Evolutionary conservation across 2,888 invertebrate species (phyloP).

Genomic region (Corbicula japonica): DNA sequence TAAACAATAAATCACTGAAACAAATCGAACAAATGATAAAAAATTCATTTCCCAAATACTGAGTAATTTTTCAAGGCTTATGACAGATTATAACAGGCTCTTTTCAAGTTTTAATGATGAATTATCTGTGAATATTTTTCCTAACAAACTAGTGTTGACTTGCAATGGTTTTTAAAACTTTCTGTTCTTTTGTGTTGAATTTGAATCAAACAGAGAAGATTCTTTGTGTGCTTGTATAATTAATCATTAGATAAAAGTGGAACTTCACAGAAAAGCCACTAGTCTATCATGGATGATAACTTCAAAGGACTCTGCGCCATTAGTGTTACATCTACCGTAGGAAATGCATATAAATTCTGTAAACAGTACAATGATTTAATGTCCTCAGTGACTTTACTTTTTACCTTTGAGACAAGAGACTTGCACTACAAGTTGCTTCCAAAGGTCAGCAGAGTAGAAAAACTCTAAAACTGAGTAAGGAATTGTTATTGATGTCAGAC

Average conservation of each 20-base stretch:
- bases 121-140: slow-evolving; percentile 42
- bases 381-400: too few relatives aligned
- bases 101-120: slow-evolving; percentile 56
- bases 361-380: too few relatives aligned
- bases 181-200: slow-evolving; percentile 8
- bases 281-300: slow-evolving; percentile 13
- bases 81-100: slow-evolving; percentile 49
- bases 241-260: slow-evolving; percentile 28
- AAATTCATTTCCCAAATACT: slow-evolving; percentile 57
- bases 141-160: slow-evolving; percentile 7
- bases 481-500: too few relatives aligned
- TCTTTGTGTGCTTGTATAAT: slow-evolving; percentile 27
- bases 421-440: too few relatives aligned
- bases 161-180: slow-evolving; percentile 2
- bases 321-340: slow-evolving; percentile 26
- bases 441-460: too few relatives aligned
- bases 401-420: too few relatives aligned
- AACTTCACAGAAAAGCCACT: slow-evolving; percentile 20
- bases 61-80: slow-evolving; percentile 57
- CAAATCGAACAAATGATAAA: slow-evolving; percentile 49
- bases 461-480: too few relatives aligned
- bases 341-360: too few relatives aligned
- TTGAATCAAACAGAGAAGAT: neutral
- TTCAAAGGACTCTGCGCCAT: slow-evolving; percentile 23
- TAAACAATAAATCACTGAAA: slow-evolving; percentile 51